A percentile compares a stretch with the other conserved stretches of the same genome.
Conservation (phyloP, 2,113 vertebrate genomes). For the Muntiacus reevesi region DNA sequence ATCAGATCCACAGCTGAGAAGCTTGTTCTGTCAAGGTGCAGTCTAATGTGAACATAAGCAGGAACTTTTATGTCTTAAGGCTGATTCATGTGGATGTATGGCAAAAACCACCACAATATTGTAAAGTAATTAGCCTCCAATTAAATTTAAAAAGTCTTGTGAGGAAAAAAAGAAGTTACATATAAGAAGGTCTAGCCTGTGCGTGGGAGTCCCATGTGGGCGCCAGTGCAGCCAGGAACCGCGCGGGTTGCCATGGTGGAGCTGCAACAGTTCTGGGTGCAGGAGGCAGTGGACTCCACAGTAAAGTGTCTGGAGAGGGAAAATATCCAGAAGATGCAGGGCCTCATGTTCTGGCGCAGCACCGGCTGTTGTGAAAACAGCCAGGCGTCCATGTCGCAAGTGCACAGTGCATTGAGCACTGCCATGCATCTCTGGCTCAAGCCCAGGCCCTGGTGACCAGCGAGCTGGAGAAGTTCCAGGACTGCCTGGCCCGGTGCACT, state of each 20-base stretch:
- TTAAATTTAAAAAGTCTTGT: not conserved
- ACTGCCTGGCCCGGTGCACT: not conserved
- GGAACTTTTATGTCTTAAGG: not conserved
- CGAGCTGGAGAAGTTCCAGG: not conserved
- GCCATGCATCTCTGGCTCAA: not conserved
- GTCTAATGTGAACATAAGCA: not conserved
- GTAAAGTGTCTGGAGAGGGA: not conserved
- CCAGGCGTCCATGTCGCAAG: not conserved
- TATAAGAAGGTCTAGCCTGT: not conserved
- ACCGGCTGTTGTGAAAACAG: not conserved
- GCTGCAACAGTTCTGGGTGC: not conserved
- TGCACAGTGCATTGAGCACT: not conserved
- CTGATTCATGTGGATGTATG: not conserved
- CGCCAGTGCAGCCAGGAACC: accelerated
- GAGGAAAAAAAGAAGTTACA: not conserved
- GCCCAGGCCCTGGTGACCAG: not conserved
- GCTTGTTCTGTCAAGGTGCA: not conserved
- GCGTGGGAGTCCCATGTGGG: not conserved
- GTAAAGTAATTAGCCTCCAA: not conserved
- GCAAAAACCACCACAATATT: not conserved
- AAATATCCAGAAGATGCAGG: not conserved
- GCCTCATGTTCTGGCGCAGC: not conserved
- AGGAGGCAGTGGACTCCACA: not conserved
- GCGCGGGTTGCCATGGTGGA: accelerated
- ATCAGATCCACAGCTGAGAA: not conserved